A percentile compares a stretch with the other conserved stretches of the same genome.
phyloP scores from a whole-genome alignment of 2,113 vertebrate genomes.

The Emydura subglobosa region DNA sequence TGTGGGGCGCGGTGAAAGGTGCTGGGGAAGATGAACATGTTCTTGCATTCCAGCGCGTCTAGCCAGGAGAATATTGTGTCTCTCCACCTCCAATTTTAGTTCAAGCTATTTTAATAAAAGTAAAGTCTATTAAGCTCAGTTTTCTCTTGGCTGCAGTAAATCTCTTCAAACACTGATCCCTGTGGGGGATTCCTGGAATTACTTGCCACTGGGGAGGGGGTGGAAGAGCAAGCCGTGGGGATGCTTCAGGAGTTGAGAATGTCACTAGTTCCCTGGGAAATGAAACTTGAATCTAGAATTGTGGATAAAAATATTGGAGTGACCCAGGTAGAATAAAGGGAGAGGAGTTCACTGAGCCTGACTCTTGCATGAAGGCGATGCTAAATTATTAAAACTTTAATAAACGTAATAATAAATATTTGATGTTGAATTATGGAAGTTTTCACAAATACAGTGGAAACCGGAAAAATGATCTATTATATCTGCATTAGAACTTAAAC shows the following conservation, averaged over 20 bases:
- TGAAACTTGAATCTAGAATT: conserved; percentile 56
- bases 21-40: background rate
- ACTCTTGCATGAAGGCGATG: conserved; percentile 61
- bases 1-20: background rate
- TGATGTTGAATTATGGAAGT: conserved; percentile 83
- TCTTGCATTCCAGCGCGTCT: background rate
- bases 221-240: background rate
- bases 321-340: conserved; percentile 69
- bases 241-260: background rate
- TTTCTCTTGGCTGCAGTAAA: conserved; percentile 58
- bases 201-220: conserved; percentile 21
- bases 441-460: conserved; percentile 78
- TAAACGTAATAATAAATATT: conserved; percentile 87
- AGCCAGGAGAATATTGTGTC: conserved; percentile 53
- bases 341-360: conserved; percentile 60
- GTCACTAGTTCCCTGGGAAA: conserved; percentile 32
- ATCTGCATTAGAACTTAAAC: conserved; percentile 73
- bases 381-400: conserved; percentile 87
- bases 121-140: conserved; percentile 59
- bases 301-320: conserved; percentile 77
- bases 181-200: conserved; percentile 32
- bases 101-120: conserved; percentile 59
- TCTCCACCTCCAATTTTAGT: conserved; percentile 32
- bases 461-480: conserved; percentile 69
- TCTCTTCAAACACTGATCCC: conserved; percentile 60